Percentiles rank a stretch among this genome's conserved stretches.
These are phyloP conservation scores for Steinernema khuongi DNA, from an alignment of 1,140 invertebrate species.

Conservation along the genomic window DNA sequence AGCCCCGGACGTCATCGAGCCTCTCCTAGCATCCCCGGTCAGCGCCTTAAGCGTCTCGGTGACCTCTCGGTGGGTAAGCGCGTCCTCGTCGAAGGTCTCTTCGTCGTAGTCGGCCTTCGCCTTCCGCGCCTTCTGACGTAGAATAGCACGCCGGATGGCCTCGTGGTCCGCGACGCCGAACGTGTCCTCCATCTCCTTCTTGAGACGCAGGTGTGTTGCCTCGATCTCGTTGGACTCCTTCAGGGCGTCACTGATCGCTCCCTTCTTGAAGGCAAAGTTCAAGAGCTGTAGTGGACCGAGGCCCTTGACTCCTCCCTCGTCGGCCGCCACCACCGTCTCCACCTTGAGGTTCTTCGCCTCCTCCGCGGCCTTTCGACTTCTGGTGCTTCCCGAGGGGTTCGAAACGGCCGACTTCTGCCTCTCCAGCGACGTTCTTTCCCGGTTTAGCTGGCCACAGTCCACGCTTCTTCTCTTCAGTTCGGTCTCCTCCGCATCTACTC, in stretches of 20 bases:
- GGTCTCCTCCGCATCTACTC: not conserved
- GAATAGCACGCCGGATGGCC: slow-evolving; percentile 39
- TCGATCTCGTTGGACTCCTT: slow-evolving; percentile 44
- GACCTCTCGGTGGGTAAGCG: slow-evolving; percentile 12
- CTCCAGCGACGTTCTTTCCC: slow-evolving; percentile 66
- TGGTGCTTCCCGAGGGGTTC: not conserved
- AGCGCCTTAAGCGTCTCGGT: not conserved
- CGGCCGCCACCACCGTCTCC: slow-evolving; percentile 44
- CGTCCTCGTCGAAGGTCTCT: slow-evolving; percentile 42
- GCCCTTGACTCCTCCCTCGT: slow-evolving; percentile 39
- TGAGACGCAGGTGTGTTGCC: slow-evolving; percentile 36
- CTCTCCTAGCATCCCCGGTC: not conserved
- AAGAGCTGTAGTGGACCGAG: slow-evolving; percentile 68
- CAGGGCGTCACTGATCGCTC: slow-evolving; percentile 60
- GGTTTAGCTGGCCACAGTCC: slow-evolving; percentile 49
- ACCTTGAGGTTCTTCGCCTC: not conserved
- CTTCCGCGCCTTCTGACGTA: slow-evolving; percentile 35
- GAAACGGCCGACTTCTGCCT: slow-evolving; percentile 62
- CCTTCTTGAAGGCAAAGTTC: slow-evolving; percentile 74
- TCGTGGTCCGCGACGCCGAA: slow-evolving; percentile 35
- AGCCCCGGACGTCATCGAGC: not conserved
- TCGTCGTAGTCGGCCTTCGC: slow-evolving; percentile 41
- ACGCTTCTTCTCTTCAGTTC: not conserved
- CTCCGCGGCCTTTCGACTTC: too few relatives aligned
- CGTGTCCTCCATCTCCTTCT: slow-evolving; percentile 38